Conservation (phyloP, 2,888 invertebrate genomes). For the Andrena bucephala region DNA sequence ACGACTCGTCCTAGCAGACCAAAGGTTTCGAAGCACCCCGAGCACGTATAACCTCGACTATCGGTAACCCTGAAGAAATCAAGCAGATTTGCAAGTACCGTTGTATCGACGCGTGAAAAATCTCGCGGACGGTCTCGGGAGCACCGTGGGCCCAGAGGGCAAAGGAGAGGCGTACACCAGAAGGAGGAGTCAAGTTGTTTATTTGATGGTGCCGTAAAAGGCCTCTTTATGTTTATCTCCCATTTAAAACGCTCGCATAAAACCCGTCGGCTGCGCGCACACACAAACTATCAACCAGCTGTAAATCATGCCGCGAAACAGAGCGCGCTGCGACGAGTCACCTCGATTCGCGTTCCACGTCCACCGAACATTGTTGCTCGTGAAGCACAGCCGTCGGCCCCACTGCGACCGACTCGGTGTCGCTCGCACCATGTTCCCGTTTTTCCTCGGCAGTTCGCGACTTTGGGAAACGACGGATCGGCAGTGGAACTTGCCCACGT, state of each 20-base stretch:
- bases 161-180: slow-evolving; percentile 64
- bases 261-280: slow-evolving; percentile 82
- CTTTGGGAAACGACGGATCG: no score
- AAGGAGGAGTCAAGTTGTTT: slow-evolving; percentile 85
- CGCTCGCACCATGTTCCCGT: no score
- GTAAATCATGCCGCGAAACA: slow-evolving; percentile 83
- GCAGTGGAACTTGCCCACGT: no score
- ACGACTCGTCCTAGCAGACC: no score
- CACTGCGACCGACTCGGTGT: no score
- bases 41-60: no score
- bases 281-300: slow-evolving; percentile 83
- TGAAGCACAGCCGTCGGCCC: slow-evolving; percentile 23
- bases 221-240: slow-evolving; percentile 85
- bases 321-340: slow-evolving; percentile 66
- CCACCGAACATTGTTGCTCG: slow-evolving; percentile 26
- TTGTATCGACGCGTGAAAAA: slow-evolving; percentile 41
- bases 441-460: no score
- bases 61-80: not conserved
- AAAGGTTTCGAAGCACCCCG: no score
- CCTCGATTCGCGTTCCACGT: slow-evolving; percentile 61
- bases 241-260: slow-evolving; percentile 85
- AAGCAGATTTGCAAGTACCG: slow-evolving; percentile 40
- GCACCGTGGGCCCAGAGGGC: slow-evolving; percentile 24
- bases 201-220: slow-evolving; percentile 85
- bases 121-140: slow-evolving; percentile 37